phyloP scores from a whole-genome alignment of 2,113 vertebrate genomes.

The Zeus faber region DNA sequence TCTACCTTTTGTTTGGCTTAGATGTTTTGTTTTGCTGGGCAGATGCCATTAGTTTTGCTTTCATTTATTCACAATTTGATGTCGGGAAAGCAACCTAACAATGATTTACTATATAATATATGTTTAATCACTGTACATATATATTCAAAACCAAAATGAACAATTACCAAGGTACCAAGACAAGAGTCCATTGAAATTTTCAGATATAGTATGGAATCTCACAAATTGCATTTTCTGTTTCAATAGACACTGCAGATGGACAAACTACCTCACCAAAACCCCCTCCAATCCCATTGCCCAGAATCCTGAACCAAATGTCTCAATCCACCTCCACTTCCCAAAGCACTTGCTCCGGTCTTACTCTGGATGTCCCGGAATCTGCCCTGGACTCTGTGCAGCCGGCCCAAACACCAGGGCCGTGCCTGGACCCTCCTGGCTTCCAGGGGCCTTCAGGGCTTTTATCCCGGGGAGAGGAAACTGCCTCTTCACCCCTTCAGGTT shows the following conservation, averaged over 20 bases:
- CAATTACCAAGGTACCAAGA: no score
- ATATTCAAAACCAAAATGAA: no score
- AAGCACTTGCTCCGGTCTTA: constrained; percentile 59
- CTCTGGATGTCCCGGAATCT: constrained; percentile 74
- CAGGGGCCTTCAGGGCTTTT: constrained; percentile 49
- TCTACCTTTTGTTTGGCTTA: constrained; percentile 40
- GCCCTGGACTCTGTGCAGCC: constrained; percentile 69
- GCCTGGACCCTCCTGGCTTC: constrained; percentile 49
- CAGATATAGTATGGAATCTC: no score
- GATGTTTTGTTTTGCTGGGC: constrained; percentile 22
- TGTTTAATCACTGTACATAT: no score
- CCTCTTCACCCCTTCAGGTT: constrained; percentile 24
- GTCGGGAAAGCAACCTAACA: no score
- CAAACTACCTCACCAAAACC: constrained; percentile 97
- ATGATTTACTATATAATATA: no score
- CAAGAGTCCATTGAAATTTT: no score
- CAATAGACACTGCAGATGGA: constrained; percentile 87
- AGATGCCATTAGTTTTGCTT: no score
- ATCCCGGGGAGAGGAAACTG: constrained; percentile 24
- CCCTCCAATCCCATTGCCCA: constrained; percentile 81
- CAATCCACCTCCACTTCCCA: constrained; percentile 71
- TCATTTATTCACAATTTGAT: constrained; percentile 13
- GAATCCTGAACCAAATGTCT: constrained; percentile 76
- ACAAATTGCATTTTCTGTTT: not conserved
- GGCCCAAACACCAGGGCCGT: constrained; percentile 57